Conservation (phyloP, 2,888 invertebrate species). For the Eristalinus aeneus region DNA sequence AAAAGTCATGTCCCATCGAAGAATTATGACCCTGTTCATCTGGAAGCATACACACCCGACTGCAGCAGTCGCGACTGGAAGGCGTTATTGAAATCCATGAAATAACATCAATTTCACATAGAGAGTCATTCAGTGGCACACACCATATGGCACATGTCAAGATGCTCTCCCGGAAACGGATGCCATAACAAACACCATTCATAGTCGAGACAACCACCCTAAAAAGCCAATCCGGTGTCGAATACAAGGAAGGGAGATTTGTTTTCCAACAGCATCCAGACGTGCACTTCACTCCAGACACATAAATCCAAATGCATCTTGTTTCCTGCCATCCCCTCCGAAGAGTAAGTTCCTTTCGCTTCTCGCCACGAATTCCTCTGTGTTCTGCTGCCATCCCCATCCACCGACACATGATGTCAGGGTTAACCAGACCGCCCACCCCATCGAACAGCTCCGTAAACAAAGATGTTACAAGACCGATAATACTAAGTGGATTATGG, state of each 20-base stretch:
- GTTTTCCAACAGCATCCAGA: background rate
- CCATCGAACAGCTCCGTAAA: conserved; percentile 34
- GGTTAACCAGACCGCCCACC: conserved; percentile 46
- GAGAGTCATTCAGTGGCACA: too few species aligned
- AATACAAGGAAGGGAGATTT: background rate
- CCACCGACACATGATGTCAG: conserved; percentile 31
- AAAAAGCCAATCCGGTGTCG: too few species aligned
- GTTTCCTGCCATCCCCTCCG: background rate
- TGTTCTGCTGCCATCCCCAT: background rate
- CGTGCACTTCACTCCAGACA: conserved; percentile 29
- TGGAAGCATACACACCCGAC: background rate
- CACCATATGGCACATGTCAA: background rate
- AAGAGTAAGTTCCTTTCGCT: background rate
- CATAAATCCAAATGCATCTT: conserved; percentile 39
- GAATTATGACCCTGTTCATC: background rate
- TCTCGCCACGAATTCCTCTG: background rate
- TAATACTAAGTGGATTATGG: conserved; percentile 64
- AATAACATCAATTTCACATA: too few species aligned
- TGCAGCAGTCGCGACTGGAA: background rate
- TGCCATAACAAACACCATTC: conserved; percentile 15
- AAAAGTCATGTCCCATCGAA: background rate
- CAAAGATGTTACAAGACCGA: conserved; percentile 64
- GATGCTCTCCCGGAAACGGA: background rate
- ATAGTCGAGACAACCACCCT: background rate
- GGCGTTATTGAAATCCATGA: background rate